These are phyloP conservation scores for Leptobrachium ailaonicum DNA, from an alignment of 2,113 vertebrate species.

Conservation along the genomic window DNA sequence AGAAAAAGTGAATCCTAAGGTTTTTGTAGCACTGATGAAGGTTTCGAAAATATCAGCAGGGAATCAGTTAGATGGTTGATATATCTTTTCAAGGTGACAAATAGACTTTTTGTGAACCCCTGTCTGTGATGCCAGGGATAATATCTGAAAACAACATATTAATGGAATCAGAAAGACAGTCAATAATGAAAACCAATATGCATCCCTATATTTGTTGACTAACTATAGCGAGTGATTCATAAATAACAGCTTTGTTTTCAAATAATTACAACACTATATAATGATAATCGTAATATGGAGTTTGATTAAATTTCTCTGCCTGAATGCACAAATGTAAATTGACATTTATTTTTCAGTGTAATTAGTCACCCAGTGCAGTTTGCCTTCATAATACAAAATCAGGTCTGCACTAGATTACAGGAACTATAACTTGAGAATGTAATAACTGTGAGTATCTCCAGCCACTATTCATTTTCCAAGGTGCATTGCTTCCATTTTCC, in stretches of 20 bases:
- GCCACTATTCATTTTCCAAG: no score
- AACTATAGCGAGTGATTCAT: conserved; percentile 11
- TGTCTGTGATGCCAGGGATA: not conserved
- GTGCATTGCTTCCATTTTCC: no score
- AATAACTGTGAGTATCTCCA: conserved; percentile 3
- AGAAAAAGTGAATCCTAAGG: no score
- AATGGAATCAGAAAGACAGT: not conserved
- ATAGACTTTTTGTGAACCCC: no score
- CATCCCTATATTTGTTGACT: not conserved
- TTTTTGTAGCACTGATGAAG: no score
- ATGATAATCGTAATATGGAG: conserved; percentile 23
- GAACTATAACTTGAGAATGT: conserved; percentile 13
- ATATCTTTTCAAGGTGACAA: no score
- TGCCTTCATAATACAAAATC: conserved; percentile 11
- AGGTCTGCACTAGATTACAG: conserved; percentile 18
- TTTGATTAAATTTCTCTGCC: conserved; percentile 28
- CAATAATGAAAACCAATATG: not conserved
- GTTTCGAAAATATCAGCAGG: no score
- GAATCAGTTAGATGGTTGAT: no score
- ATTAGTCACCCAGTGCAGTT: conserved; percentile 28
- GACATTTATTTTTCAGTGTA: conserved; percentile 28
- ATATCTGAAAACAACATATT: not conserved
- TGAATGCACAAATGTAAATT: conserved; percentile 39
- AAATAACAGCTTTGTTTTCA: conserved; percentile 24
- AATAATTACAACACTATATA: conserved; percentile 36